Base-by-base conservation (phyloP, 2,113 vertebrate species). In the Hippocampus abdominalis region DNA sequence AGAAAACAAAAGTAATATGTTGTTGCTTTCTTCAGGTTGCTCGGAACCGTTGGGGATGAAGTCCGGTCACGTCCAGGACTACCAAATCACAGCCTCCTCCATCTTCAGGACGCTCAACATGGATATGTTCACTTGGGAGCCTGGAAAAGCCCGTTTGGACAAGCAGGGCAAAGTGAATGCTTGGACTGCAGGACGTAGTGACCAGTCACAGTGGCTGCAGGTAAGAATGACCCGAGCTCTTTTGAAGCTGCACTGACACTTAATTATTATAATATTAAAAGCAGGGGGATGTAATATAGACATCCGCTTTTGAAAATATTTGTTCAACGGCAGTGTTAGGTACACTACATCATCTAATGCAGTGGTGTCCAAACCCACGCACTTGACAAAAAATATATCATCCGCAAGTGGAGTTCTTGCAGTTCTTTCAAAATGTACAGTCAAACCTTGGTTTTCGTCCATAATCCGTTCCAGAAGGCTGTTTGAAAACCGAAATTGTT, bases 81-180 rank as follows among this genome's bases (percentile, higher is more conserved):
- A 93, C 83, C 97, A 99, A 87, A 94, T 98, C 78, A 95, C 91
- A 2, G 97, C 96, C 48, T 99, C 97, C 61, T 98, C 96, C 73
- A 85, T 96, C 87, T 98, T 98, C 91, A 92, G 95, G 69, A 98
- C 97, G 0, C 94, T 99, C 86, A 98, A 98, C 90, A 98, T 99
- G 97, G 97, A 98, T 86, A 98, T 98, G 95, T 99, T 98, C 7
- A 90, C 96, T 9, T 99, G 97, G 97, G 96, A 99, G 84, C 94
- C 97, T n/a, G 92, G 96, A 62, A 98, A 98, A 87, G 96, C 97
- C 60, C 92, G 97, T 0, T 91, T 99, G 83, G 97, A 99, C 92
- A 98, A 97, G 81, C 97, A 99, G 87, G 97, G 97, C 80, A 98
- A 98, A 85, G 96, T 99, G 48, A 99, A 99, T 25, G 97, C 97